Percentiles rank a stretch among this genome's conserved stretches.
Conservation (phyloP, 2,113 vertebrate genomes). For the Labeo catla region DNA sequence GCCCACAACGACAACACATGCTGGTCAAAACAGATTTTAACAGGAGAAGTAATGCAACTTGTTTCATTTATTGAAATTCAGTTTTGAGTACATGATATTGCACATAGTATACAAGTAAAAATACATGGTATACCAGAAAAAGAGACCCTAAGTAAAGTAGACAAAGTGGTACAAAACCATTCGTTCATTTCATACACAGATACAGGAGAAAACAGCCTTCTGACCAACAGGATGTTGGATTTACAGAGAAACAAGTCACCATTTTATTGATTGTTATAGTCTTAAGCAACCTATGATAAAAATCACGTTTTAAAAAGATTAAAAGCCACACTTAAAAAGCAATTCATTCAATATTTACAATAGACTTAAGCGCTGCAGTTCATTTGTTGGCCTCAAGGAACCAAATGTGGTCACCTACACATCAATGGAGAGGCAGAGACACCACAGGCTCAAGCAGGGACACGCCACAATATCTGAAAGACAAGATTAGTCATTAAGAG, state of each 20-base stretch:
- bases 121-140: background rate
- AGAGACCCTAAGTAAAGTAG: background rate
- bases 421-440: conserved; percentile 57
- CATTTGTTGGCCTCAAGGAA: background rate
- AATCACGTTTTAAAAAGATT: conserved; percentile 37
- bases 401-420: background rate
- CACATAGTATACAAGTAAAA: background rate
- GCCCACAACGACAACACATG: too few species aligned
- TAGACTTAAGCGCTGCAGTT: conserved; percentile 57
- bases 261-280: conserved; percentile 37
- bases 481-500: background rate
- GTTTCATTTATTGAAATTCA: conserved; percentile 55
- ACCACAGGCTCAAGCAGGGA: conserved; percentile 65
- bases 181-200: background rate
- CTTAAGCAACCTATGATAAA: conserved; percentile 40
- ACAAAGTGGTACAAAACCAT: conserved; percentile 2
- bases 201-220: background rate
- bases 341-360: conserved; percentile 47
- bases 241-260: conserved; percentile 39
- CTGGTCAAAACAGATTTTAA: too few species aligned
- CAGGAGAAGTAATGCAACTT: conserved; percentile 11
- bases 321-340: conserved; percentile 26
- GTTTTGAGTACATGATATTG: conserved; percentile 42
- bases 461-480: conserved; percentile 67
- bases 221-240: conserved; percentile 4